Evolutionary conservation across 2,113 vertebrate species (phyloP), one percentile per base, ranked within the genome.

Genomic region (Vireo altiloquus): DNA sequence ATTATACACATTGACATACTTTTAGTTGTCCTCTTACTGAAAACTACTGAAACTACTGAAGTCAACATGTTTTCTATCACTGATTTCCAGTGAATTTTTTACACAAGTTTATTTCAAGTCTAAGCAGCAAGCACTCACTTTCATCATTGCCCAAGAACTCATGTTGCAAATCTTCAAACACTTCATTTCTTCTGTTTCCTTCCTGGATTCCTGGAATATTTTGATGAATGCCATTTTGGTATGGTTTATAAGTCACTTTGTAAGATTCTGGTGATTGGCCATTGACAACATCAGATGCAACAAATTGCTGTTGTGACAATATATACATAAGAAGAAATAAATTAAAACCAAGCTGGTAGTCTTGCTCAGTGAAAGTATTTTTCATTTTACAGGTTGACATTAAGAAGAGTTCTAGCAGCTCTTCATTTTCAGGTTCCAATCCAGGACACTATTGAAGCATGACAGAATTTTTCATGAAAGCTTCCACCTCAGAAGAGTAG

Each of bases 191-290:
- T 94, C 77, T 98, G 91, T 37, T 72, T 91, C 76, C 74, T 28
- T 90, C 96, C 52, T 97, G 97, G 13, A 97, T 83, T 96, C 97
- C 94, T 49, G 98, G 97, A 91, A 95, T 97, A 69, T 96, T 91
- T 37, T 96, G 97, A 89, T 98, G 98, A 72, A 89, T 95, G 64
- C 95, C 94, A 95, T 98, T 95, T 68, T 98, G 98, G 61, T 98
- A 98, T 31, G 99, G 99, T n/a, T 98, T 99, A 79, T 98, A 99
- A 40, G 76, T 97, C 72, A 98, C 98, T 97, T 98, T 98, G 90
- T 98, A 98, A n/a, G 97, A 89, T 71, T 98, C 98, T 47, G 91
- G 56, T 10, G 70, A 85, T 35, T 97, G 97, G 47, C 97, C 95
- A 33, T 40, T 90, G 31, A 92, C 95, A 91, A 89, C 82, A n/a